phyloP scores from a whole-genome alignment of 2,888 invertebrate genomes.

The Magallana nippona region DNA sequence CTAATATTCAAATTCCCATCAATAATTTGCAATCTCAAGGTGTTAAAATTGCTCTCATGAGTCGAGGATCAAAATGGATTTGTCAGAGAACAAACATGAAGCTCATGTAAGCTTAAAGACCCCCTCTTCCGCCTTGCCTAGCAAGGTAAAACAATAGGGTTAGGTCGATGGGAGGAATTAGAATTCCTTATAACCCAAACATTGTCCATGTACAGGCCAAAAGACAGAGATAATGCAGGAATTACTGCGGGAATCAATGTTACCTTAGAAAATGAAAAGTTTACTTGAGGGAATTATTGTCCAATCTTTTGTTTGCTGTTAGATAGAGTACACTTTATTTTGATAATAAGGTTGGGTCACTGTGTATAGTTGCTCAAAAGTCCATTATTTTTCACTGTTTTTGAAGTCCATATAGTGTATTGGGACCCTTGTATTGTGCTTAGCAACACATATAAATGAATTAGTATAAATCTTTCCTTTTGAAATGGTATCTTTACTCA shows the following conservation, averaged over 20 bases:
- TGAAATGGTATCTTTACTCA: constrained; percentile 12
- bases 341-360: constrained; percentile 13
- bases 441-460: constrained; percentile 17
- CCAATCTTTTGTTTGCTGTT: constrained; percentile 28
- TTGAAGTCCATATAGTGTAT: constrained; percentile 9
- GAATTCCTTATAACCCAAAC: constrained; percentile 15
- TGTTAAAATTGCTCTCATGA: constrained; percentile 30
- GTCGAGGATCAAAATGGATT: constrained; percentile 27
- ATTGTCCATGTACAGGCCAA: constrained; percentile 16
- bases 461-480: constrained; percentile 1
- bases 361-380: not conserved
- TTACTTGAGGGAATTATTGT: constrained; percentile 12
- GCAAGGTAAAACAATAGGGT: constrained; percentile 4
- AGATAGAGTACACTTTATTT: constrained; percentile 9
- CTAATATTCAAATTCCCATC: constrained; percentile 24
- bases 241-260: not conserved
- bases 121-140: constrained; percentile 17
- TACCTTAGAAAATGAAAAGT: constrained; percentile 29
- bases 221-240: constrained; percentile 7
- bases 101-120: constrained; percentile 13
- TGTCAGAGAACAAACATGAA: constrained; percentile 9
- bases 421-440: not conserved
- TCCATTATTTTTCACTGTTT: not conserved
- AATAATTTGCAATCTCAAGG: constrained; percentile 27
- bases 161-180: constrained; percentile 26